phyloP scores from a whole-genome alignment of 92 coral and sea anemone species.

The Palythoa caribaeorum region DNA sequence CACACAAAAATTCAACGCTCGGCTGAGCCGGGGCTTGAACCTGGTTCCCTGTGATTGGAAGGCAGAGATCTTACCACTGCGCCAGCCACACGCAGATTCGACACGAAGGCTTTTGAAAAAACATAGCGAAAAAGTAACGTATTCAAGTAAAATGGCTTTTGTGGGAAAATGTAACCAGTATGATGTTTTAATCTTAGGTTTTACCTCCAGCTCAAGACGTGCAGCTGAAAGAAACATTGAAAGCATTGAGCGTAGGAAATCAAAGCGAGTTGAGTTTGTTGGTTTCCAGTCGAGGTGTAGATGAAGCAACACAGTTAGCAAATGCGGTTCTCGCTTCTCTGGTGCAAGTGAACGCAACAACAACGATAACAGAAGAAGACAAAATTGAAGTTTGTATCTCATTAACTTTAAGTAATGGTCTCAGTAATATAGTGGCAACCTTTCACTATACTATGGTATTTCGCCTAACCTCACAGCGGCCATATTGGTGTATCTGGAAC shows the following conservation, averaged over 20 bases:
- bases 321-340: slow-evolving; percentile 7
- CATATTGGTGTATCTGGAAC: too few species aligned
- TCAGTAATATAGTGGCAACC: too few species aligned
- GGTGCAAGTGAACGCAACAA: not conserved
- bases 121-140: not conserved
- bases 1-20: too few species aligned
- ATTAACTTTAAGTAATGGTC: too few species aligned
- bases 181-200: not conserved
- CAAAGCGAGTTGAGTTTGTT: not conserved
- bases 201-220: not conserved
- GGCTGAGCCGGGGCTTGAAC: too few species aligned
- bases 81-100: too few species aligned
- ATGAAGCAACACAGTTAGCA: not conserved
- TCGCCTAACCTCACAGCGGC: too few species aligned
- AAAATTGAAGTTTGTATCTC: not conserved
- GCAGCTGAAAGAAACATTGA: not conserved
- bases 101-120: not conserved
- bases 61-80: too few species aligned
- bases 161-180: too few species aligned
- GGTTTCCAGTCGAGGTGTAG: not conserved
- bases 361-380: not conserved
- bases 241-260: not conserved
- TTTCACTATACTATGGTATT: too few species aligned
- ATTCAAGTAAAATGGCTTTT: not conserved
- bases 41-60: too few species aligned